phyloP scores from a whole-genome alignment of 2,113 vertebrate genomes.

The Paracanthobrama guichenoti region DNA sequence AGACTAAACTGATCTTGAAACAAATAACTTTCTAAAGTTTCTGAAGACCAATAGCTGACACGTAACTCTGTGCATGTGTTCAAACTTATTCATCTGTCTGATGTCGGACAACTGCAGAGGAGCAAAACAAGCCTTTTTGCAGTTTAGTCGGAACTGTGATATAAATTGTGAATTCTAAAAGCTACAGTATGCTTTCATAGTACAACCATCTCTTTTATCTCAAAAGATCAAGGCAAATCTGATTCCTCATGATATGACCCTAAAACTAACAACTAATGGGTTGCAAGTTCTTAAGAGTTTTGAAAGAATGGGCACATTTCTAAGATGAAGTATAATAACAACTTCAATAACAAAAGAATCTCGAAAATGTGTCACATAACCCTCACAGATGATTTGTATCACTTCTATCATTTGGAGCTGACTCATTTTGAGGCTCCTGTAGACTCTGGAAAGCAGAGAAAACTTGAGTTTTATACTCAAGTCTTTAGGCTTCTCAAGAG shows the following conservation, averaged over 20 bases:
- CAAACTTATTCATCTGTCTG: background rate
- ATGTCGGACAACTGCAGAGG: background rate
- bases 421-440: background rate
- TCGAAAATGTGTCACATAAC: background rate
- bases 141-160: background rate
- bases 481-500: conserved; percentile 24
- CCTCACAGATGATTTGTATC: background rate
- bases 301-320: conserved; percentile 1
- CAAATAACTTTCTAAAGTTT: background rate
- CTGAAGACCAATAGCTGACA: background rate
- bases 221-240: background rate
- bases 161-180: background rate
- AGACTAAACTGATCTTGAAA: background rate
- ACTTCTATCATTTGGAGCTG: background rate
- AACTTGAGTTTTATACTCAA: background rate
- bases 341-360: conserved; percentile 4
- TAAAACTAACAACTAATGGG: background rate
- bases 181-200: background rate
- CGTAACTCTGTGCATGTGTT: background rate
- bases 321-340: background rate
- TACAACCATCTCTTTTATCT: conserved; percentile 16
- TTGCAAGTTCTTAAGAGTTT: conserved; percentile 6
- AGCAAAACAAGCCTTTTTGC: conserved; percentile 4
- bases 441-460: background rate
- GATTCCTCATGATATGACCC: background rate